Conservation (phyloP, 1,140 invertebrate species). For the Caenorhabditis brenneri region DNA sequence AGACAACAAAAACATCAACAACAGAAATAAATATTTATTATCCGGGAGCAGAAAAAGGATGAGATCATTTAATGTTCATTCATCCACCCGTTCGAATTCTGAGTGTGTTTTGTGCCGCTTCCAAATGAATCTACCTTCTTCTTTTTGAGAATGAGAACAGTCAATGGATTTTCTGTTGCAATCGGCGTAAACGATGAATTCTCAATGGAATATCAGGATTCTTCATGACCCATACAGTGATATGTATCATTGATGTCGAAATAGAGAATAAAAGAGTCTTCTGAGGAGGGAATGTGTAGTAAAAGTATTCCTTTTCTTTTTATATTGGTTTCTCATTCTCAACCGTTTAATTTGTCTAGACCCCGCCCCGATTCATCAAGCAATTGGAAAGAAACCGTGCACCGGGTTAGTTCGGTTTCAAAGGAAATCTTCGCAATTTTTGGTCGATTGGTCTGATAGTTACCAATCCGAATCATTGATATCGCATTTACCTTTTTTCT, state of each 20-base stretch:
- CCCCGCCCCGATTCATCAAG: neutral
- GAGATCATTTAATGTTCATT: constrained; percentile 32
- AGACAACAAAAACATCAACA: neutral
- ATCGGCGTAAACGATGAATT: neutral
- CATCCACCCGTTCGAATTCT: constrained; percentile 6
- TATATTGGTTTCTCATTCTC: neutral
- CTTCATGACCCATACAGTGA: neutral
- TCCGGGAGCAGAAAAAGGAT: neutral
- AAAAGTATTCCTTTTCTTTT: neutral
- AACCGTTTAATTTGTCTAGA: neutral
- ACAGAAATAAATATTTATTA: neutral
- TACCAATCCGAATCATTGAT: neutral
- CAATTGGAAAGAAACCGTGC: neutral
- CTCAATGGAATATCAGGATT: neutral
- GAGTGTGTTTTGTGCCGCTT: neutral
- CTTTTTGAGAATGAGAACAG: neutral
- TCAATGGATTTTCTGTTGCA: neutral
- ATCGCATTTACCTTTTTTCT: no score
- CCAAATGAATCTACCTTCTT: no score
- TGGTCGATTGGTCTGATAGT: neutral
- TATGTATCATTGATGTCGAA: neutral
- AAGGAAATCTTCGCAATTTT: neutral
- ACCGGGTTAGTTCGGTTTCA: neutral
- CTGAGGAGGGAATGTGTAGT: neutral
- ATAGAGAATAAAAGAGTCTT: neutral